Evolutionary conservation across 2,888 invertebrate genomes (phyloP), one percentile per base, ranked within the genome.

Genomic region (Phengaris arion): DNA sequence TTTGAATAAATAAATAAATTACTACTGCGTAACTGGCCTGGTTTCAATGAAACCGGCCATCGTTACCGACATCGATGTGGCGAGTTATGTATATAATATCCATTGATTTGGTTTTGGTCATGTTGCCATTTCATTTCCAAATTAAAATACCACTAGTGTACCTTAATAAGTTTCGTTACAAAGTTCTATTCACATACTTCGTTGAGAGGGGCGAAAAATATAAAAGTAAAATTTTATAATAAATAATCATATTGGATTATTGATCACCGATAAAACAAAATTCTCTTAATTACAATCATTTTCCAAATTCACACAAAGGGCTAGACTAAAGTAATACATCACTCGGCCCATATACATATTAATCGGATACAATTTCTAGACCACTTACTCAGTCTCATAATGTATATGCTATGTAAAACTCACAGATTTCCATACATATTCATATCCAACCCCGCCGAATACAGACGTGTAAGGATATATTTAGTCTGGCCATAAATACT

Each of bases 341-440:
- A 10, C 9, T 59, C 59, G 22, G 4, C 59, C 59, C 22, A 59
- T 59, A 22, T 59, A 9, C 22, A 59, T 59, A 59, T 59, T 59
- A 59, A 59, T 59, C 22, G 9, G 22, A 22, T 4, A 15, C 59
- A 10, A 59, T 59, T 59, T 59, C 59, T 59, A 59, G 59, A 59
- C 59, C 22, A 59, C 59, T 35, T 10, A 59, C 10, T 22, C 8
- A 22, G 59, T 59, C 22, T 6, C 59, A 35, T 22, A 59, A 59
- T 59, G 59, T 59, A 59, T 15, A 9, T 59, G 22, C 22, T 22
- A 22, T 22, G 22, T 22, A 22, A 59, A 59, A 10, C 22, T 59
- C 59, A 59, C 59, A 59, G 22, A 59, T 59, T 59, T 59, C 5
- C 48, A 70, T 70, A 9, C 48, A 69, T 48, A 70, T 70, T 48